Evolutionary conservation across 1,140 invertebrate species (phyloP), one percentile per base, ranked within the genome.

Genomic region (Reticulitermes speratus): DNA sequence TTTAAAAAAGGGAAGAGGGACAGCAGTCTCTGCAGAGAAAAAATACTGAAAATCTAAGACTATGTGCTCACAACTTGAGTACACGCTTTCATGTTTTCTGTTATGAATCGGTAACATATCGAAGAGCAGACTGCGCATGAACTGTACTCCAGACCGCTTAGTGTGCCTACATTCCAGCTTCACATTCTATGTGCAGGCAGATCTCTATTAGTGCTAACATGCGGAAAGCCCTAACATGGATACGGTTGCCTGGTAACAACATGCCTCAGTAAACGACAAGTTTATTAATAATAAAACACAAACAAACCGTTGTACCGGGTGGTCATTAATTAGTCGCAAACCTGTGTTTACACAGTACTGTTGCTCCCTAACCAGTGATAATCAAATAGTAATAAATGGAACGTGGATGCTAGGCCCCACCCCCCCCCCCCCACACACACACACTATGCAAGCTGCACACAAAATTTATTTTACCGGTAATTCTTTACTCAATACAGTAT

Each of bases 261-360:
- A 16, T 75, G 65, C 65, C n/a, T 75, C 65, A 30, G 65, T 75
- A 7, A 30, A 75, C 65, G 65, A 75, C 65, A 75, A 75, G 25
- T 75, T 75, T 30, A 75, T 75, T 75, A 75, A 75, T 30, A 75
- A 75, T 30, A 75, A 75, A 30, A n/a, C 19, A 55, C 14, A 19
- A 75, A 30, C 65, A 75, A 75, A 30, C 65, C 65, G 25, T 30
- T 75, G 25, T 30, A 75, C 65, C 25, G 9, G 65, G 25, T 30
- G n/a, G 65, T 75, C n/a, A 75, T 75, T 75, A 75, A 75, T 75
- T 75, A 75, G 65, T 75, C 65, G 30, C 25, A 75, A 75, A 75
- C 65, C 65, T 3, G 65, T 30, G 65, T 30, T 75, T 75, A 75
- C 65, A 75, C n/a, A 75, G 65, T 75, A 75, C n/a, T n/a, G 65